phyloP scores from a whole-genome alignment of 2,797 vertebrate species.

The Okamejei kenojei region DNA sequence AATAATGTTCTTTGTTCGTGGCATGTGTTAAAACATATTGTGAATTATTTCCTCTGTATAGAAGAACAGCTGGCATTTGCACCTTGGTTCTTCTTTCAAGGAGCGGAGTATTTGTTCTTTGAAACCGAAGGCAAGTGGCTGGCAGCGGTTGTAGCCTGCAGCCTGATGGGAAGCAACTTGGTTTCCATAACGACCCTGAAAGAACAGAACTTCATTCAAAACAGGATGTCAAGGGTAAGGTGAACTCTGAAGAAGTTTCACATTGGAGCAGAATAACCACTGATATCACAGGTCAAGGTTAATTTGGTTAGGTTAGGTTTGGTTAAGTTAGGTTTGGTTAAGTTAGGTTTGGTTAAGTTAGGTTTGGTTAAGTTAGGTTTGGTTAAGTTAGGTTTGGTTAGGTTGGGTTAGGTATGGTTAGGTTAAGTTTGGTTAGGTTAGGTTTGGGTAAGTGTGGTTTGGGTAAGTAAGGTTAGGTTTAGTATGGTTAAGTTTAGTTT shows the following conservation, averaged over 20 bases:
- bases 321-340: no score
- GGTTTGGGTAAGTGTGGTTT: no score
- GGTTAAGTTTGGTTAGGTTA: no score
- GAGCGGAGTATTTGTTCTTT: constrained; percentile 77
- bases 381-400: no score
- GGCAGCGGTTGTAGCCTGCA: constrained; percentile 69
- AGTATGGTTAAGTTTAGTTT: no score
- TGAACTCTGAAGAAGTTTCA: constrained; percentile 34
- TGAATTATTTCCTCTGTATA: constrained; percentile 42
- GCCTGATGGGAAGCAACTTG: constrained; percentile 69
- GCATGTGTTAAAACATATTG: constrained; percentile 48
- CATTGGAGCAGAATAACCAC: neutral
- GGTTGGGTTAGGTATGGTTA: no score
- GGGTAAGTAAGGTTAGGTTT: no score
- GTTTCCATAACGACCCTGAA: constrained; percentile 72
- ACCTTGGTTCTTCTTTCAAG: constrained; percentile 75
- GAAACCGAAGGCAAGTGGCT: constrained; percentile 63
- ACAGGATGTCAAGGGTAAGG: constrained; percentile 69
- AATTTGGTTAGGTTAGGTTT: no score
- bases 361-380: no score
- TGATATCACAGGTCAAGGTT: neutral
- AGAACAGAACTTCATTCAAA: constrained; percentile 77
- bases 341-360: no score
- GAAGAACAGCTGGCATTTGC: constrained; percentile 51
- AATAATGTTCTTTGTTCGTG: neutral